Conservation (phyloP, 2,797 vertebrate genomes). For the Chaetodon trifasciatus region DNA sequence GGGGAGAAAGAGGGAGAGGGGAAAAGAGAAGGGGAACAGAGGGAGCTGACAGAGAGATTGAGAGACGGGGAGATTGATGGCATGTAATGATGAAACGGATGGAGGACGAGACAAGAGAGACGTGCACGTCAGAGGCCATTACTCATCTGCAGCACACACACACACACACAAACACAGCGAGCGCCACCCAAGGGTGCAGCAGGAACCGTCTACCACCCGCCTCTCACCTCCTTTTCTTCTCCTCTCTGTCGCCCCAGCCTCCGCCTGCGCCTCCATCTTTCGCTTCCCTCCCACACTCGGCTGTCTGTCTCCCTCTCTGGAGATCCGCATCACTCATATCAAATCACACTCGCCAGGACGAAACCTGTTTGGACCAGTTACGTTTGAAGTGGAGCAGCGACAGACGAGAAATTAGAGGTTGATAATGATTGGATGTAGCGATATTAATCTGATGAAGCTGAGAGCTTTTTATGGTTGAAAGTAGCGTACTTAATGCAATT, state of each 20-base stretch:
- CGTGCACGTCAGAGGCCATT: constrained; percentile 77
- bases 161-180: constrained; percentile 25
- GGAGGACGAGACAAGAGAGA: constrained; percentile 81
- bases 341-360: constrained; percentile 38
- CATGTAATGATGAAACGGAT: constrained; percentile 83
- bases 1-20: not conserved
- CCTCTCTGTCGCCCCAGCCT: constrained; percentile 26
- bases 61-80: constrained; percentile 80
- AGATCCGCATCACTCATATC: constrained; percentile 44
- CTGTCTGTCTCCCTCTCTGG: constrained; percentile 16
- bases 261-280: constrained; percentile 44
- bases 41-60: constrained; percentile 74
- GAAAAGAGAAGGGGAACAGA: constrained; percentile 59
- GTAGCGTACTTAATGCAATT: not conserved
- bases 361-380: constrained; percentile 37
- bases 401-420: not conserved
- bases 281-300: constrained; percentile 14
- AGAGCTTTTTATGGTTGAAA: not conserved
- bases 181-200: constrained; percentile 71
- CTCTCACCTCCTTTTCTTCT: constrained; percentile 41
- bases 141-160: constrained; percentile 67
- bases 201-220: constrained; percentile 65
- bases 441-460: no score
- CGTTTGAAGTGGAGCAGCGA: constrained; percentile 12
- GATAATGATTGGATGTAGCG: not conserved